These are phyloP conservation scores for Agapostemon virescens DNA, from an alignment of 2,888 invertebrate genomes.

Conservation along the genomic window DNA sequence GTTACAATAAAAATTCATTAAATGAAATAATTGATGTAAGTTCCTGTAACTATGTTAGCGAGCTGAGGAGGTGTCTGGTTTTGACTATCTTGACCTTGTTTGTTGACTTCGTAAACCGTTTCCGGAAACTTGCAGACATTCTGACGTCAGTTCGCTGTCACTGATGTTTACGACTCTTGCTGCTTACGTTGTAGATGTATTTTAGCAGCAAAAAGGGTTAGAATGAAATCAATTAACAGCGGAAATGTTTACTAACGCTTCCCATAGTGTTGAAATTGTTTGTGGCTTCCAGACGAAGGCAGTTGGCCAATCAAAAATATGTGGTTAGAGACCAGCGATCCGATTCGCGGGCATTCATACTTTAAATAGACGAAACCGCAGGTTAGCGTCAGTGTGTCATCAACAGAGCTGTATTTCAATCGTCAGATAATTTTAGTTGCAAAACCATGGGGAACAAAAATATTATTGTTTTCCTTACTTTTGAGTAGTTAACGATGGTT, in stretches of 20 bases:
- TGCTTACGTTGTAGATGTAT: background rate
- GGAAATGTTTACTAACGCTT: background rate
- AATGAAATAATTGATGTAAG: background rate
- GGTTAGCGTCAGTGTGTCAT: background rate
- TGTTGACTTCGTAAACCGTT: background rate
- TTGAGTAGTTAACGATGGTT: background rate
- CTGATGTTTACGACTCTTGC: background rate
- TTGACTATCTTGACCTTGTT: background rate
- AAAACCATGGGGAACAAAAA: background rate
- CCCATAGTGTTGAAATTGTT: background rate
- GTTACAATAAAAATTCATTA: background rate
- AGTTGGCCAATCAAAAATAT: background rate
- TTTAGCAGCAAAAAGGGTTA: background rate
- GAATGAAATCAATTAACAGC: background rate
- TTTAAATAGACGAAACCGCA: slow-evolving; percentile 3
- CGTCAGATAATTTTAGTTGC: background rate
- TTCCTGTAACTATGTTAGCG: background rate
- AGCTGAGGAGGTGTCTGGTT: background rate
- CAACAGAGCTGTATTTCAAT: background rate
- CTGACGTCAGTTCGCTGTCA: background rate
- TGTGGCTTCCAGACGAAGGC: background rate
- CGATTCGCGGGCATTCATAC: background rate
- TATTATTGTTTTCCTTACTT: background rate
- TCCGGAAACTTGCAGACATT: background rate
- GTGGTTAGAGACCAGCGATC: background rate